Evolutionary conservation across 2,797 vertebrate species (phyloP), one percentile per base, ranked within the genome.

Genomic region (Pangasius mekongensis): DNA sequence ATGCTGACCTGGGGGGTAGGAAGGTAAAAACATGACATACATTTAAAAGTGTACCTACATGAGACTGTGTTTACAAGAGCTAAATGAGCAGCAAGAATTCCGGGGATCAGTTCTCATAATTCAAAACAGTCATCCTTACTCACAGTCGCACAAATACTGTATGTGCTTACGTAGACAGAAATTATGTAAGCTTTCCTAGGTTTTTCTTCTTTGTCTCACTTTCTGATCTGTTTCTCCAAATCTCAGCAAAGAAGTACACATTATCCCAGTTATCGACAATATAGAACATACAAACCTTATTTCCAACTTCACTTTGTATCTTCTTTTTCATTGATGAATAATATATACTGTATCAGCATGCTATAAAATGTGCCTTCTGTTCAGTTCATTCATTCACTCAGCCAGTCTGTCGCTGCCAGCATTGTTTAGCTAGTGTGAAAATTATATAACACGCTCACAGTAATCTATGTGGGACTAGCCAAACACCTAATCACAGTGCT

Each of bases 401-500:
- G 84, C 81, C 64, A 89, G 84, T 85, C 60, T 86, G 33, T 82
- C 27, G 43, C 83, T 76, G 85, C 54, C 52, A 58, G 43, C 88
- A 83, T 84, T 90, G 87, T 87, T 90, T 90, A 77, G 43, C 69
- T 56, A 84, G 86, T 74, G 81, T 83, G 77, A 87, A 82, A 86
- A 92, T 85, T 91, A 90, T 83, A 91, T 86, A 81, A 87, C 39
- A 60, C 56, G 67, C 33, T 85, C 77, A 81, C 85, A 86, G 87
- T 69, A 77, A 89, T 80, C 66, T 78, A 27, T 66, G 81, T 62
- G 47, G 43, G 71, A 87, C 39, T 73, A 58, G 69, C 77, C 80
- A 73, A 88, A 89, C 87, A 77, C 81, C 69, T 83, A 86, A 89
- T 85, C 84, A 52, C 2, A 73, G 66, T 71, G 76, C 80, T 71